Evolutionary conservation across 2,113 vertebrate genomes (phyloP).

Genomic region (Tapirus terrestris): DNA sequence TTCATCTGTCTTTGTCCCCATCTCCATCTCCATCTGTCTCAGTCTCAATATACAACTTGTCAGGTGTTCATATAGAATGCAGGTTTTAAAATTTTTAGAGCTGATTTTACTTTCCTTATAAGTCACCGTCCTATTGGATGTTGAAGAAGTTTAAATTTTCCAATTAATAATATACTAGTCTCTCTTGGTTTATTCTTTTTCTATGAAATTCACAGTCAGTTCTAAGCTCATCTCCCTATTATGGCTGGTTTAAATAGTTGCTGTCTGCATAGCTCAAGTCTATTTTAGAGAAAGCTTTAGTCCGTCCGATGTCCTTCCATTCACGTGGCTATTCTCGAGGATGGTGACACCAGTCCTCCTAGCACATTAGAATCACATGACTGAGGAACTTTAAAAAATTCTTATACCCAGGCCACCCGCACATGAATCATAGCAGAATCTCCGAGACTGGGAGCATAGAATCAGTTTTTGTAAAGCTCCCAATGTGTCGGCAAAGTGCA

Average conservation of each 20-base stretch:
- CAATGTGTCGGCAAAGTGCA: neutral
- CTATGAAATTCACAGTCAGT: neutral
- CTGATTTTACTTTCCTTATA: neutral
- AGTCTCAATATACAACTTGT: neutral
- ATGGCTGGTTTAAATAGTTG: neutral
- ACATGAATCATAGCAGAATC: neutral
- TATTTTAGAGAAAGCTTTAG: neutral
- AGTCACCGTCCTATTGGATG: neutral
- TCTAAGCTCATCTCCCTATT: neutral
- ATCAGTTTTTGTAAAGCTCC: neutral
- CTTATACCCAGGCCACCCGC: neutral
- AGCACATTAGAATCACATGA: neutral
- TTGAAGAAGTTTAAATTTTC: neutral
- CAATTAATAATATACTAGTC: neutral
- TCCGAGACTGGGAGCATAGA: neutral
- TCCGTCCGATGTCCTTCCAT: neutral
- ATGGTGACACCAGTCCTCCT: neutral
- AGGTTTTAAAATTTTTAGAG: neutral
- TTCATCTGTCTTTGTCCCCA: neutral
- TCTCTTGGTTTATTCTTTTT: neutral
- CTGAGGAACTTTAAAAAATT: neutral
- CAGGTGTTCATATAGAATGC: neutral
- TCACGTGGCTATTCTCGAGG: neutral
- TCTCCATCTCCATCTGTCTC: neutral
- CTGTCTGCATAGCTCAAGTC: neutral